These are phyloP conservation scores for Pipa parva DNA, from an alignment of 2,113 vertebrate species.

Conservation along the genomic window DNA sequence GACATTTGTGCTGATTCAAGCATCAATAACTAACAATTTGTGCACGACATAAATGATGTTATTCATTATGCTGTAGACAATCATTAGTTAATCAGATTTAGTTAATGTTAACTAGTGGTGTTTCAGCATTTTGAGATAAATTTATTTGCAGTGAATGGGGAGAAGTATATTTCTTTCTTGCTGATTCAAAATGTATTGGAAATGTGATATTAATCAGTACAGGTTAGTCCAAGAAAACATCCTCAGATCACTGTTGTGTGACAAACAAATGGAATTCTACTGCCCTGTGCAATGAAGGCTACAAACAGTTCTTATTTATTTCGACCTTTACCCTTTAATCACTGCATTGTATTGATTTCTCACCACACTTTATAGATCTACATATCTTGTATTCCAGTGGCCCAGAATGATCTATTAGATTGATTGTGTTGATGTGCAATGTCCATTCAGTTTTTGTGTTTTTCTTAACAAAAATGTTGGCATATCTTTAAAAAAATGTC, in stretches of 20 bases:
- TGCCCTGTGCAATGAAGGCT: not conserved
- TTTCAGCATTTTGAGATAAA: constrained; percentile 19
- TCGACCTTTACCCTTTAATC: not conserved
- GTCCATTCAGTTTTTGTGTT: not conserved
- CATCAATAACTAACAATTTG: constrained; percentile 11
- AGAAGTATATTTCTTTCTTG: not conserved
- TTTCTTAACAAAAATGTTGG: too few relatives aligned
- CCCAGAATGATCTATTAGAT: too few relatives aligned
- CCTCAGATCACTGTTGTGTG: not conserved
- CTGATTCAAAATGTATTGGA: not conserved
- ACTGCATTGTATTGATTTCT: not conserved
- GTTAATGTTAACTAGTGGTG: constrained; percentile 2
- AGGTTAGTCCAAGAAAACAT: not conserved
- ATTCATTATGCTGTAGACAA: constrained; percentile 15
- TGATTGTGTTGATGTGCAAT: not conserved
- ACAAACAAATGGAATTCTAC: not conserved
- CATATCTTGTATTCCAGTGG: too few relatives aligned
- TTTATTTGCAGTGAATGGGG: not conserved
- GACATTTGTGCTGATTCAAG: constrained; percentile 6
- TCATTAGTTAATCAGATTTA: constrained; percentile 20
- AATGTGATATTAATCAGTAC: not conserved
- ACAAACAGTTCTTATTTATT: not conserved
- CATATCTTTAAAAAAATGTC: too few relatives aligned
- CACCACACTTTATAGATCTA: too few relatives aligned
- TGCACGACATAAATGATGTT: constrained; percentile 9